Percentiles rank a stretch among this genome's conserved stretches.
These are phyloP conservation scores for Crypturellus undulatus DNA, from an alignment of 2,113 vertebrate genomes.

Conservation along the genomic window DNA sequence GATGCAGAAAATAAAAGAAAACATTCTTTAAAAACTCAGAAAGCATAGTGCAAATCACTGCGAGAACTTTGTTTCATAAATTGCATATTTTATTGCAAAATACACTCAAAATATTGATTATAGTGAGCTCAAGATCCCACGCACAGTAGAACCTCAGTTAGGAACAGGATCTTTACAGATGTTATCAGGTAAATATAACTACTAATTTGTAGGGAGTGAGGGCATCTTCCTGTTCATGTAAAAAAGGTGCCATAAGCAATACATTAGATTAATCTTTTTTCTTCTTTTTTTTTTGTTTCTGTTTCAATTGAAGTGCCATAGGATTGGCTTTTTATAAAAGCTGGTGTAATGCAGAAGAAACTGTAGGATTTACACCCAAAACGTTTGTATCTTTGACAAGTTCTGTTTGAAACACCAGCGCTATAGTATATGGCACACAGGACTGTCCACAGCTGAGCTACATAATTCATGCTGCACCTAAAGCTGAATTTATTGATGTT, in stretches of 20 bases:
- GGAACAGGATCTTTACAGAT: background rate
- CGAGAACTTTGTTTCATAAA: background rate
- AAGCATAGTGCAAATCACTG: background rate
- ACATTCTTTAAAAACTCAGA: background rate
- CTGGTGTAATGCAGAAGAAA: background rate
- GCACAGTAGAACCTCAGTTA: background rate
- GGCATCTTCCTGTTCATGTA: background rate
- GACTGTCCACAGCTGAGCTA: background rate
- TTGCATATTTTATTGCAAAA: slow-evolving; percentile 6
- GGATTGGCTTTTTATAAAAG: too few species aligned
- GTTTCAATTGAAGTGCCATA: too few species aligned
- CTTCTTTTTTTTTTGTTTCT: background rate
- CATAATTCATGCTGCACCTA: accelerated
- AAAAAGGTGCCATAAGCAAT: background rate
- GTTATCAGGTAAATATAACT: background rate
- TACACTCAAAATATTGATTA: slow-evolving; percentile 1
- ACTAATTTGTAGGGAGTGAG: background rate
- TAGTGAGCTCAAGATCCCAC: background rate
- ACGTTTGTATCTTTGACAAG: background rate
- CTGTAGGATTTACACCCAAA: background rate
- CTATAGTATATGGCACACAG: background rate
- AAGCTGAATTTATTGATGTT: background rate
- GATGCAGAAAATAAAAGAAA: background rate
- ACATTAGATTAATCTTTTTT: background rate
- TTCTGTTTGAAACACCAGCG: background rate